Evolutionary conservation across 37 sponge, comb jelly and placozoan species (phyloP).

Genomic region (Oopsacas minuta): DNA sequence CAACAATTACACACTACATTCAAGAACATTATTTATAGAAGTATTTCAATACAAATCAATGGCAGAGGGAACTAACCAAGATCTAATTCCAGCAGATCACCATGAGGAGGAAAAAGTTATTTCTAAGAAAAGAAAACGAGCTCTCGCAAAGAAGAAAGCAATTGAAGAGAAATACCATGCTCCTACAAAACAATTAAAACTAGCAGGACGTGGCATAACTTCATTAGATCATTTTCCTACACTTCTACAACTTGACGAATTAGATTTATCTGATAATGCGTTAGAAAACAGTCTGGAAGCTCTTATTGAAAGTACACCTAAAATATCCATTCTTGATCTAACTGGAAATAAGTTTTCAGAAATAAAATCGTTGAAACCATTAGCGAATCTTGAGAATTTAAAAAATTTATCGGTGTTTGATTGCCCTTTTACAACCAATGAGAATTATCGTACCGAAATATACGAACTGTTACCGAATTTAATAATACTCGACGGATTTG

Average conservation of each 20-base stretch:
- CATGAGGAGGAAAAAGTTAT: background rate
- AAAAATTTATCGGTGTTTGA: background rate
- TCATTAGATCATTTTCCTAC: background rate
- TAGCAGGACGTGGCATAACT: background rate
- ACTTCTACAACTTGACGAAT: background rate
- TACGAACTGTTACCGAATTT: constrained; percentile 4
- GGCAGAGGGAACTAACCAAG: background rate
- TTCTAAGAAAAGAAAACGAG: background rate
- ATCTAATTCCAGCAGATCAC: background rate
- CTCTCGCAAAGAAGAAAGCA: background rate
- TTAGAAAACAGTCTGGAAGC: background rate
- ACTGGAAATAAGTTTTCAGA: background rate
- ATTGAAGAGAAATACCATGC: background rate
- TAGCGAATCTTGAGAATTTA: background rate
- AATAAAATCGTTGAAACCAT: background rate
- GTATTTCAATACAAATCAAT: background rate
- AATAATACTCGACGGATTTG: background rate
- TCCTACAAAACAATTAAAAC: background rate
- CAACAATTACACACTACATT: no score
- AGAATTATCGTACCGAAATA: background rate
- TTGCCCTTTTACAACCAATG: background rate
- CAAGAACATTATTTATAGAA: background rate
- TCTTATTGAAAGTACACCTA: background rate
- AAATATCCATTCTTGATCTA: background rate
- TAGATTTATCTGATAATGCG: background rate